Evolutionary conservation across 2,113 vertebrate species (phyloP), one percentile per base, ranked within the genome.

Genomic region (Pollachius pollachius): DNA sequence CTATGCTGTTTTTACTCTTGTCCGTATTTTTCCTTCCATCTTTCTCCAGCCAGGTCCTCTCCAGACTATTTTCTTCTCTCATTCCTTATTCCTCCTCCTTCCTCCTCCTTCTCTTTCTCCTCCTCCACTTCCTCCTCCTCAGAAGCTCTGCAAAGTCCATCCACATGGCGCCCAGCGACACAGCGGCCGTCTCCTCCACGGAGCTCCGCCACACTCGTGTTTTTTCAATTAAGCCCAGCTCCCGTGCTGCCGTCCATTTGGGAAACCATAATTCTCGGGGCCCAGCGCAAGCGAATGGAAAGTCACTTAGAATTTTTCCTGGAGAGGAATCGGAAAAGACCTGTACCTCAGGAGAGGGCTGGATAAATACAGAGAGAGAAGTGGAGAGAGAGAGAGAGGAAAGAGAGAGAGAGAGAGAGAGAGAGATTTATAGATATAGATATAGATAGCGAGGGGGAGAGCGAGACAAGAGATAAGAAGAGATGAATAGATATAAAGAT

Each of bases 141-240:
- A 48, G 84, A 79, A 84, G 86, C 85, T 91, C 92, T 93, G 92
- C 91, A 92, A 93, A 93, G 88, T 90, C 86, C 89, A 92, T 93
- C 92, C 82, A 17, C 81, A 71, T 85, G 89, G 86, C 77, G 85
- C 84, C 69, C 82, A 80, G 85, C 91, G 90, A 92, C 86, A 92
- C 84, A 88, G 87, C 88, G 89, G 90, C 89, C 73, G 88, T 91
- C 89, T 91, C 87, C 84, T 87, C 78, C 86, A 84, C 87, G 85
- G 88, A 85, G 92, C 87, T 85, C 86, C 80, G 64, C 85, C 80
- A 64, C 62, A 81, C 89, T 83, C 90, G 87, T 93, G 91, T 91
- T 93, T 92, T 93, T 92, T 91, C 89, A 93, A 93, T 93, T 91
- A 93, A 88, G 87, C 69, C 60, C 34, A 72, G 88, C 88, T 92